Base-by-base conservation (phyloP, 2,888 invertebrate species). In the Seira ritae region DNA sequence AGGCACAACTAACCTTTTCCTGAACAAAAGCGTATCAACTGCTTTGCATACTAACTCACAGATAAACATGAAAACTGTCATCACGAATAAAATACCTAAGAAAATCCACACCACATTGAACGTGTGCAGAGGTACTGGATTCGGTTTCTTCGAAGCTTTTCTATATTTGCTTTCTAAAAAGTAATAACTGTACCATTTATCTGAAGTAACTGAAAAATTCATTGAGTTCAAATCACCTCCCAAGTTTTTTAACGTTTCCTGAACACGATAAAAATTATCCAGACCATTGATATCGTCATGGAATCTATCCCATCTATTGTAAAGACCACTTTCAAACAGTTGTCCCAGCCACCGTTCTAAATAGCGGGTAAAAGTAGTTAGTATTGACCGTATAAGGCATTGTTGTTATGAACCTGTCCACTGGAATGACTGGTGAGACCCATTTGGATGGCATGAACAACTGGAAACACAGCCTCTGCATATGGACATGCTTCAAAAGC, bases 251-350 rank as follows among this genome's bases (percentile, higher is more conserved):
- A 73, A 20, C 0, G 12, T 1, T 19, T 65, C 4, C 19, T 23
- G 4, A 0, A 69, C 70, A 37, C 23, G n/a, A 17, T 70, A 46
- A 50, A 80, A 74, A 31, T 69, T 74, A 10, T 23, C 73, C 0
- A 80, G 20, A 10, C 74, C 74, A 70, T 80, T 80, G 15, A 80
- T 65, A 37, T 42, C 65, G 19, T 80, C 70, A 74, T 80, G 74
- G 74, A 46, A 75, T 24, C 17, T 15, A 42, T 80, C 80, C 74
- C 74, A 80, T 1, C 73, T 19, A 19, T 71, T 23, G 23, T 75
- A 80, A 69, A 80, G 70, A 19, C 80, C 80, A 24, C 74, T 74
- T 31, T 80, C 80, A 73, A 31, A 80, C 37, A 80, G 22, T 12
- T 69, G 42, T 15, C 74, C 55, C 4, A 74, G 10, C 0, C 74